Evolutionary conservation across 2,888 invertebrate species (phyloP), one percentile per base, ranked within the genome.

Genomic region (Apodemia hepburni): DNA sequence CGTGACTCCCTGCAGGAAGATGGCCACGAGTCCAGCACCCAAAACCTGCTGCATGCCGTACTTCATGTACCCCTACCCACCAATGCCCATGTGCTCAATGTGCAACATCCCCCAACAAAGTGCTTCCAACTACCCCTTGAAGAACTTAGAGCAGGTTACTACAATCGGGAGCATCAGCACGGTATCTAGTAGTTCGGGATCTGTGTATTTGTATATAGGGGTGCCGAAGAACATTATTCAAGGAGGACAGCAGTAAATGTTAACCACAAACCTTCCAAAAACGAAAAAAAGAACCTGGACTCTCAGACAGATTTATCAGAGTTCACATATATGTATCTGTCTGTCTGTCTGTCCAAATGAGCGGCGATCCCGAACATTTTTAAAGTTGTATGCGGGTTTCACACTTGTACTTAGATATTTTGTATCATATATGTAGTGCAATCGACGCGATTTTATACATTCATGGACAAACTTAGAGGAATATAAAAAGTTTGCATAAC

Each of bases 121-220:
- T 27, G 11, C 51, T 12, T 9, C 18, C 18, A 22, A 22, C 22
- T 22, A 51, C 51, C 22, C 22, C 51, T 18, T 51, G 38, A 38
- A 38, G 38, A 38, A 38, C 12, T 11, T 38, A 38, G 38, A 38
- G 38, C 38, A 11, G 4, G 38, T 38, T 51, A 60, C 17, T 2
- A 17, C 35, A 6, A 11, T n/a, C 15, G 47, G 12, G 18, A 49
- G 12, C 60, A 18, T 33, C 11, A 38, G 33, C 35, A 12, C 18
- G 17, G 17, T 33, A 33, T 35, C 33, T n/a, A 7, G 33, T 35
- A 49, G 29, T 9, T 35, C 58, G 0, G 76, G 78, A 47, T 80
- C 68, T 61, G 65, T 76, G 12, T 80, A 81, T 61, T 69, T 84
- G 59, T 84, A 78, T 62, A 69, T 86, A 2, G 85, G 86, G 15